A percentile compares a stretch with the other conserved stretches of the same genome.
Evolutionary conservation across 2,888 invertebrate genomes (phyloP).

Genomic region (Koerneria pararmatus): DNA sequence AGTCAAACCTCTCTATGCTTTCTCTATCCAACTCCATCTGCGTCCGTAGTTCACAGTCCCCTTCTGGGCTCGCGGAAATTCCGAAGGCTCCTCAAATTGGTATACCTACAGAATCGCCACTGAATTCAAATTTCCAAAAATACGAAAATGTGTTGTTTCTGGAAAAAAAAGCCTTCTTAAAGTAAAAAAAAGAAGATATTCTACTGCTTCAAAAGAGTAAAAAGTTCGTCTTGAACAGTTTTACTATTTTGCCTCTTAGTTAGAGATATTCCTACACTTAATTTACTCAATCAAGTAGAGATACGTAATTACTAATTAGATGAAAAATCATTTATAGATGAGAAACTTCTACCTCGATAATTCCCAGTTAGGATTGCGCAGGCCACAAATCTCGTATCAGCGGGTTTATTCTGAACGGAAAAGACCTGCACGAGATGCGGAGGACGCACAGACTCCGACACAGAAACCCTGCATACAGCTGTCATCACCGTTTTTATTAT

Average conservation of each 20-base stretch:
- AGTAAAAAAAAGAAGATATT: no score
- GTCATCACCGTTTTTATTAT: no score
- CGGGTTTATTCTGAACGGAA: conserved; percentile 53
- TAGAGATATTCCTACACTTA: no score
- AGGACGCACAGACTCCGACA: conserved; percentile 52
- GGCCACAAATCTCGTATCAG: conserved; percentile 49
- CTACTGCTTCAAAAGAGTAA: no score
- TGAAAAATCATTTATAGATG: not conserved
- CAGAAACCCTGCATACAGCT: conserved; percentile 45
- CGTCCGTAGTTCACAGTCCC: conserved; percentile 57
- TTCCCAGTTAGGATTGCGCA: conserved; percentile 57
- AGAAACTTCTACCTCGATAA: conserved; percentile 49
- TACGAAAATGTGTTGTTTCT: no score
- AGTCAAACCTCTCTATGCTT: conserved; percentile 45
- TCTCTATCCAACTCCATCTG: conserved; percentile 56
- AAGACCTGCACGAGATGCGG: conserved; percentile 53
- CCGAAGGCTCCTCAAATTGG: conserved; percentile 48
- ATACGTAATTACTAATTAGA: no score
- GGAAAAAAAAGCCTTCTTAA: no score
- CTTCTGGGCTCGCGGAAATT: conserved; percentile 48
- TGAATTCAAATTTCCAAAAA: no score
- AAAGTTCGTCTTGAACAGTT: no score
- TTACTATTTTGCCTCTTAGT: no score
- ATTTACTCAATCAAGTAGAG: no score
- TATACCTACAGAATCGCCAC: no score